Conservation (phyloP, 2,888 invertebrate genomes). For the Lasioglossum morio region DNA sequence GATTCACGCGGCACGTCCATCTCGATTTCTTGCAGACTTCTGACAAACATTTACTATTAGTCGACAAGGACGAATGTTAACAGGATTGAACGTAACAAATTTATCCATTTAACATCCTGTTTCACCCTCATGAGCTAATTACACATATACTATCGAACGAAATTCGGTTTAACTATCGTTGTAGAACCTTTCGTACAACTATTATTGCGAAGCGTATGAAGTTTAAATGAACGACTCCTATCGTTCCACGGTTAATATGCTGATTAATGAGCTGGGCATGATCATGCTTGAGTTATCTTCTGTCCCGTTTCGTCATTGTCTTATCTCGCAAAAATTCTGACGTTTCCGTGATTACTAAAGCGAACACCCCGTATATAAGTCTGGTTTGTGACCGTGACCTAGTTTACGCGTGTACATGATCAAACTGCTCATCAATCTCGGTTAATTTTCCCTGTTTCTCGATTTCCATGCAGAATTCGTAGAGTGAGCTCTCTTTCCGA, state of each 20-base stretch:
- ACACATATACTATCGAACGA: neutral
- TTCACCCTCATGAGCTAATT: neutral
- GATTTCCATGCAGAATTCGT: neutral
- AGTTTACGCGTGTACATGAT: neutral
- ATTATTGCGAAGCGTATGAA: neutral
- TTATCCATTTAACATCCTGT: neutral
- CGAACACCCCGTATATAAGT: neutral
- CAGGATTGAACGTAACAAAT: neutral
- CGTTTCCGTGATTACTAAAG: no score
- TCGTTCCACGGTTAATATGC: neutral
- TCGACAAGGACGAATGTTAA: neutral
- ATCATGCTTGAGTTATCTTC: neutral
- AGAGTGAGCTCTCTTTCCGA: no score
- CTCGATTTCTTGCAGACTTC: neutral
- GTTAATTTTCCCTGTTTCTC: neutral
- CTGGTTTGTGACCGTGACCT: constrained; percentile 15
- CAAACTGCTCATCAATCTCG: neutral
- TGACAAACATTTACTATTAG: neutral
- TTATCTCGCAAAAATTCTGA: constrained; percentile 7
- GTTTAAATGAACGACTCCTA: neutral
- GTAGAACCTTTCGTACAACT: no score
- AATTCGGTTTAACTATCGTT: neutral
- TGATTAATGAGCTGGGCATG: neutral
- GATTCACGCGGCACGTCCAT: no score
- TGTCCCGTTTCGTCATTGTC: neutral